Percentiles rank a stretch among this genome's conserved stretches.
Conservation (phyloP, 2,797 vertebrate species). For the Pipistrellus pygmaeus region DNA sequence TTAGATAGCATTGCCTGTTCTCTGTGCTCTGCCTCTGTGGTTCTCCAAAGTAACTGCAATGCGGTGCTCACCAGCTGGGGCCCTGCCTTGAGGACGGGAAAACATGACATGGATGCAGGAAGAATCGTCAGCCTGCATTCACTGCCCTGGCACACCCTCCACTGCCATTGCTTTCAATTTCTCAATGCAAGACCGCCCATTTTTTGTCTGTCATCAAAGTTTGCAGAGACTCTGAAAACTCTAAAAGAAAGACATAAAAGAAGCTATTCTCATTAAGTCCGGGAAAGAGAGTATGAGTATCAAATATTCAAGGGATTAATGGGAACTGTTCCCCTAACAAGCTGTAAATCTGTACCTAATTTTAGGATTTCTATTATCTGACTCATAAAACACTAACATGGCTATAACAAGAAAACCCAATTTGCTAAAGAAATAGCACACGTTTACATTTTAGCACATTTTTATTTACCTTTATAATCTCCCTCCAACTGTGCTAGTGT, state of each 20-base stretch:
- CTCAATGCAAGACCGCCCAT: not conserved
- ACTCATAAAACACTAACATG: conserved; percentile 77
- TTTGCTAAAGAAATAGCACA: conserved; percentile 78
- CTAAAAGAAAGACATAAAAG: conserved; percentile 53
- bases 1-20: not conserved
- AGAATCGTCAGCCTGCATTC: not conserved
- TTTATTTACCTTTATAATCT: conserved; percentile 82
- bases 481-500: conserved; percentile 72
- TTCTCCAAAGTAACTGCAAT: not conserved
- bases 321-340: conserved; percentile 73
- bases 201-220: not conserved
- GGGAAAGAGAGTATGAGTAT: not conserved
- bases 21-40: not conserved
- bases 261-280: conserved; percentile 40
- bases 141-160: not conserved
- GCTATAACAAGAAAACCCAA: conserved; percentile 73
- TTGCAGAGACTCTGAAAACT: not conserved
- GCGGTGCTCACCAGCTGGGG: not conserved
- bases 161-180: not conserved
- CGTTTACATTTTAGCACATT: conserved; percentile 78
- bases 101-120: not conserved
- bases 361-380: conserved; percentile 80
- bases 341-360: conserved; percentile 79
- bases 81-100: not conserved
- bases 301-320: conserved; percentile 64